Conservation (phyloP, 1,140 invertebrate genomes). For the Leguminivora glycinivorella region DNA sequence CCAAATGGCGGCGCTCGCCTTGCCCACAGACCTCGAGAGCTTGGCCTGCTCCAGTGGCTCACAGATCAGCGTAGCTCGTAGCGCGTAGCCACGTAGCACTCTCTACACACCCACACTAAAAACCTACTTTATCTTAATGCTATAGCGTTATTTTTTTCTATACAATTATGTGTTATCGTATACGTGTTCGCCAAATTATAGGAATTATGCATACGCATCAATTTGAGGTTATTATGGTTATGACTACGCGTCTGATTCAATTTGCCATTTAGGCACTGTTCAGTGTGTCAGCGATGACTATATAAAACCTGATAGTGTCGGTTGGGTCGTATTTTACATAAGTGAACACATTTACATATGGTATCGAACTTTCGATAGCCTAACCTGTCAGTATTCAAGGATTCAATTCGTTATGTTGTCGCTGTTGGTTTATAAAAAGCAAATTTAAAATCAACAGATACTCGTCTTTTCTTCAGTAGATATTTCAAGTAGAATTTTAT, state of each 20-base stretch:
- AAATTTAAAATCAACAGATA: constrained; percentile 32
- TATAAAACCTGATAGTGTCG: background rate
- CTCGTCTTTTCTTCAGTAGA: background rate
- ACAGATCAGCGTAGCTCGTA: constrained; percentile 37
- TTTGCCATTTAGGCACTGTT: background rate
- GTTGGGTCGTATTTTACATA: constrained; percentile 27
- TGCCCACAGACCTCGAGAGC: constrained; percentile 51
- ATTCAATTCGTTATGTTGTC: constrained; percentile 41
- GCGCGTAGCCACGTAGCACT: constrained; percentile 33
- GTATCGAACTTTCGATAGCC: constrained; percentile 53
- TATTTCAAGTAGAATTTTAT: background rate
- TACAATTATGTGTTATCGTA: background rate
- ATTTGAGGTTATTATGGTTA: constrained; percentile 3
- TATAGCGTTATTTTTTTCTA: background rate
- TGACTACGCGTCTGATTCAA: background rate
- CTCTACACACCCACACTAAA: background rate
- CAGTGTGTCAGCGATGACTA: background rate
- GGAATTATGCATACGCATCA: background rate
- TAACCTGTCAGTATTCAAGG: constrained; percentile 47
- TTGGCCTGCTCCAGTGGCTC: constrained; percentile 41
- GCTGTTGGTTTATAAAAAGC: constrained; percentile 23
- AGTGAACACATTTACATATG: constrained; percentile 49
- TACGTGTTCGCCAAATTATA: background rate
- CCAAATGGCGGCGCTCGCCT: constrained; percentile 48
- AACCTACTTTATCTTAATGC: background rate